Evolutionary conservation across 2,113 vertebrate genomes (phyloP), one percentile per base, ranked within the genome.

Genomic region (Sterna hirundo): DNA sequence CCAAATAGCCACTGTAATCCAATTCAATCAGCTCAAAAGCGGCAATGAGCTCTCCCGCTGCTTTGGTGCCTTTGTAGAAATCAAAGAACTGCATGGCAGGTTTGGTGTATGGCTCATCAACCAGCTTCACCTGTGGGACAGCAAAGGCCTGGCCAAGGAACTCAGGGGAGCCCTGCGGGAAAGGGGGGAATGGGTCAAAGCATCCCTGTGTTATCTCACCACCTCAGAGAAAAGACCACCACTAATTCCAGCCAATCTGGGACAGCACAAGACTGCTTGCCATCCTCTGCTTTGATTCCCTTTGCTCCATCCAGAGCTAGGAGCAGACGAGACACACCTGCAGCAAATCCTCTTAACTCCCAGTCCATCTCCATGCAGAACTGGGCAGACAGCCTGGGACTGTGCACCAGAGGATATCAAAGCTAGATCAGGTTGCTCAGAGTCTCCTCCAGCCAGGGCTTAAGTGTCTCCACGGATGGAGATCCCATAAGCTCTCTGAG

Each of bases 21-120:
- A 99, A 95, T 93, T 99, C 99, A 3, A 99, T 99, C 84, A 99
- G 98, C 91, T 99, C 99, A 66, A 99, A 99, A 32, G 98, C 95
- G 6, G 99, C 99, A 83, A 99, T 94, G 88, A 99, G 98, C 96
- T 99, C 99, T 23, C 99, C 99, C 0, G 98, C 99, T 6, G 98
- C 80, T 86, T 49, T 94, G 40, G 97, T 96, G 25, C 99, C 99
- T 92, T 98, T 98, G 95, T 86, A 99, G 91, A 99, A 97, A 74
- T 99, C 98, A 30, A 98, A 99, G 97, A 99, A 99, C 93, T 98
- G 98, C 49, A 99, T 97, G 36, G 86, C 83, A 13, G 99, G 99
- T 93, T 97, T 97, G 66, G 91, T 94, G 88, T 99, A 99, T 0
- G 95, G 95, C 75, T 99, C 98, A 80, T 99, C 98, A 2, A 98